Conservation (phyloP, 2,797 vertebrate genomes). For the Cossypha heuglini region DNA sequence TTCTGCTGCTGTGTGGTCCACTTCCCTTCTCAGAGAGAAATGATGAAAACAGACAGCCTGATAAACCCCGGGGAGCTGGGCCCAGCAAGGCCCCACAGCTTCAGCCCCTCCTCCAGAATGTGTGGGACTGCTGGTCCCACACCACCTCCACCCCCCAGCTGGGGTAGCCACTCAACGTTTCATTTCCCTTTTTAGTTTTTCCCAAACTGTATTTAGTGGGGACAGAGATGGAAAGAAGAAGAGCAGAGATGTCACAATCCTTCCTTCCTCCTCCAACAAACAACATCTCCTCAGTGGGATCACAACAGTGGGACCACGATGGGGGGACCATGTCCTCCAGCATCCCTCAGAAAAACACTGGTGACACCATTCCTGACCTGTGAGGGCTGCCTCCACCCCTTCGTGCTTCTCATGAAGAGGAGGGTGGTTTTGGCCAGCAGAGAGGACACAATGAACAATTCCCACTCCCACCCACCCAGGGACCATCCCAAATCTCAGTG, state of each 20-base stretch:
- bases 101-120: background rate
- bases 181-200: background rate
- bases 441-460: background rate
- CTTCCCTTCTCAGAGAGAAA: constrained; percentile 25
- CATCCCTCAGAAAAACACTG: accelerated
- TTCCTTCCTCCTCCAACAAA: background rate
- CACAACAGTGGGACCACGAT: accelerated
- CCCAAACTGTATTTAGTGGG: background rate
- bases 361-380: accelerated
- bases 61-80: background rate
- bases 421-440: background rate
- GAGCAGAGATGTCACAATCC: background rate
- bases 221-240: background rate
- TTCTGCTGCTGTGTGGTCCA: constrained; percentile 57
- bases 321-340: background rate
- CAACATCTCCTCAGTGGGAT: background rate
- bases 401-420: background rate
- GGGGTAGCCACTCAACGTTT: accelerated
- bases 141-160: background rate
- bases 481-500: background rate
- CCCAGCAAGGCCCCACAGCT: background rate
- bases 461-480: constrained; percentile 34
- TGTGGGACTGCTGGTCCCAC: background rate
- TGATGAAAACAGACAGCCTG: background rate
- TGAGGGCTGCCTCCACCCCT: background rate